phyloP scores from a whole-genome alignment of 2,797 vertebrate genomes.

The Sebastiscus albofasciatus region DNA sequence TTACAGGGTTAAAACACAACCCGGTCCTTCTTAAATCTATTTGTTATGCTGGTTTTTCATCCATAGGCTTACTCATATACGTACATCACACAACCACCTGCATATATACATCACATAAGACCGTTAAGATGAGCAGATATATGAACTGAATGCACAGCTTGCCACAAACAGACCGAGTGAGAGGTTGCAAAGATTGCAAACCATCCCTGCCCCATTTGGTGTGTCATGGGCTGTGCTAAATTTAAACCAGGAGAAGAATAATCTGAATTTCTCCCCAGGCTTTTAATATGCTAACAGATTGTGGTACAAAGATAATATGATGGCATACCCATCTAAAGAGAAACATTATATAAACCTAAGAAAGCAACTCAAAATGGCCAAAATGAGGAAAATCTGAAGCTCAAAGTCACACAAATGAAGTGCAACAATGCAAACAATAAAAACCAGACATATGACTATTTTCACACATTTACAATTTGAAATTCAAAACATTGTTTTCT shows the following conservation, averaged over 20 bases:
- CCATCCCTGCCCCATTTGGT: slow-evolving; percentile 58
- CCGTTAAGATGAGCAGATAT: neutral
- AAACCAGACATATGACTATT: neutral
- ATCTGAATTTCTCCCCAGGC: slow-evolving; percentile 57
- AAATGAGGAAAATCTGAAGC: neutral
- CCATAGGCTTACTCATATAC: neutral
- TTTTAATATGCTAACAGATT: slow-evolving; percentile 41
- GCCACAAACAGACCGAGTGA: slow-evolving; percentile 60
- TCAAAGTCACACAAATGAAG: neutral
- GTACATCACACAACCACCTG: neutral
- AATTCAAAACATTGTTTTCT: neutral
- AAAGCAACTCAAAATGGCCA: neutral
- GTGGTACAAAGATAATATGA: slow-evolving; percentile 33
- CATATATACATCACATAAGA: slow-evolving; percentile 5
- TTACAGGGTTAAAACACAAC: neutral
- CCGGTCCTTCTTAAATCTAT: neutral
- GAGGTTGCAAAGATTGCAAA: slow-evolving; percentile 65
- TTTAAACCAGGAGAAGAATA: slow-evolving; percentile 66
- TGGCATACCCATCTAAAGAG: slow-evolving; percentile 4
- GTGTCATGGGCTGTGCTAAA: slow-evolving; percentile 69
- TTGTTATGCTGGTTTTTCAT: neutral
- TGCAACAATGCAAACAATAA: neutral
- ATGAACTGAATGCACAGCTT: slow-evolving; percentile 13
- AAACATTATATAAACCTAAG: slow-evolving; percentile 8
- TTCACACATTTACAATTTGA: neutral